These are phyloP conservation scores for Apolygus lucorum DNA, from an alignment of 1,140 invertebrate species.

Conservation along the genomic window DNA sequence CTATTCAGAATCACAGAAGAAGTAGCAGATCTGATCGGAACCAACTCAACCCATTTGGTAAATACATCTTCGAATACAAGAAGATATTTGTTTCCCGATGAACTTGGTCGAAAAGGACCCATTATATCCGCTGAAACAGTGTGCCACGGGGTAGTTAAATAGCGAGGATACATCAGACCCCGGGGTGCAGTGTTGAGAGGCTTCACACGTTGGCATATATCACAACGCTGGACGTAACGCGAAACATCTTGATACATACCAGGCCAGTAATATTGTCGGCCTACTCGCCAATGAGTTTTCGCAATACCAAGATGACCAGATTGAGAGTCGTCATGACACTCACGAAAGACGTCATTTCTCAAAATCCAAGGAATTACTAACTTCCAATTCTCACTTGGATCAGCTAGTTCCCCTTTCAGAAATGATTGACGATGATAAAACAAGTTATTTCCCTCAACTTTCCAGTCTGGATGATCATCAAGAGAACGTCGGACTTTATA, in stretches of 20 bases:
- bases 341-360: background rate
- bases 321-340: background rate
- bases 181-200: background rate
- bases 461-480: background rate
- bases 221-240: too few relatives aligned
- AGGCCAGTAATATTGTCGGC: too few relatives aligned
- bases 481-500: background rate
- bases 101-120: background rate
- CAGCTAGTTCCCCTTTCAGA: background rate
- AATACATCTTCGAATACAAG: too few relatives aligned
- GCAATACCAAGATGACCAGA: background rate
- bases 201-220: too few relatives aligned
- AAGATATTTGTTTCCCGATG: background rate
- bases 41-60: background rate
- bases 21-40: background rate
- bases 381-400: background rate
- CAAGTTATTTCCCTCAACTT: background rate
- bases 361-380: background rate
- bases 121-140: too few relatives aligned
- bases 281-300: background rate
- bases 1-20: background rate
- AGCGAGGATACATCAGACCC: background rate
- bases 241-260: too few relatives aligned
- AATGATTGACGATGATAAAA: background rate
- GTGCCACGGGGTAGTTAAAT: background rate